Evolutionary conservation across 2,797 vertebrate species (phyloP), one percentile per base, ranked within the genome.

Genomic region (Sebastes ruberrimus): DNA sequence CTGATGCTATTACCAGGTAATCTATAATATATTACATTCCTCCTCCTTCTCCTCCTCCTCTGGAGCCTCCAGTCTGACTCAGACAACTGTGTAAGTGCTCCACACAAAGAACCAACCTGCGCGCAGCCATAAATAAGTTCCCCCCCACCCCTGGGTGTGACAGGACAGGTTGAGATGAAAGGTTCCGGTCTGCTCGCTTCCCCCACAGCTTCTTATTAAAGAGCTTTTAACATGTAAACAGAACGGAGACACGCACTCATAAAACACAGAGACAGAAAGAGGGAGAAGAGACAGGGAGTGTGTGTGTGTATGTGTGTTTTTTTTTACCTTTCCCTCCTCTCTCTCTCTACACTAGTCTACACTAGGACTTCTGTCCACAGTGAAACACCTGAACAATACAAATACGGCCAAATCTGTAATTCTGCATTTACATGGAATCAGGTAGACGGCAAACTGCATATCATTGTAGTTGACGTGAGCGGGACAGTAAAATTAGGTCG

Each of bases 191-290:
- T 88, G 88, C 85, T 56, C 75, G 86, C 75, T 75, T 92, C 80
- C 85, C 92, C 85, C 73, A 79, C 88, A 90, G 89, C 90, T 80
- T 93, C 91, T 95, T 94, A 94, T 93, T 96, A 95, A 92, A 88
- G 94, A 87, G 92, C 94, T 94, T 93, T 93, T 95, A 92, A 93
- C 91, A 90, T 87, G 78, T 93, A 95, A 95, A 95, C 94, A 94
- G 81, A 89, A 66, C 85, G 67, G 84, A 94, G 92, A 93, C 92
- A 92, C 89, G 87, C 93, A 90, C 94, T 93, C 94, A 92, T 95
- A 95, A 95, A 96, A 91, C 86, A 86, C 81, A 30, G 35, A 62
- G 22, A 27, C 22, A 86, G 87, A 74, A 8, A 67, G 71, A 76
- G n/a, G 18, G 52, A 59, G 78, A 75, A 49, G 28, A 53, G 28